These are phyloP conservation scores for Bubalus kerabau DNA, from an alignment of 2,113 vertebrate genomes.

Conservation along the genomic window DNA sequence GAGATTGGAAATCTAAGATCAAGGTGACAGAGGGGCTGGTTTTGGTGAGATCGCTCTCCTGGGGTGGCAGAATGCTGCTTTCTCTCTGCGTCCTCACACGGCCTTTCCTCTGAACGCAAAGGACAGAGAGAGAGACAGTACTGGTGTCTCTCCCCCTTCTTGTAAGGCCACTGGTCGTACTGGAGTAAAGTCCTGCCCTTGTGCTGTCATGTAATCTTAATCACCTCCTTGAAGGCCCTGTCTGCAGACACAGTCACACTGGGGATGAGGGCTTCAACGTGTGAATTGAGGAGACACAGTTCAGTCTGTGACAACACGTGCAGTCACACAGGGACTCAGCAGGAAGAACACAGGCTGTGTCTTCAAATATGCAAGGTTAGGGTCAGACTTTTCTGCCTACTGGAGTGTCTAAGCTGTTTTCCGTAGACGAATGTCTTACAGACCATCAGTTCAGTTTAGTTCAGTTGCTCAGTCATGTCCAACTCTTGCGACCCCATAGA, in stretches of 20 bases:
- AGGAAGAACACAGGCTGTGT: not conserved
- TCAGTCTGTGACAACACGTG: not conserved
- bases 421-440: not conserved
- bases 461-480: fast-evolving
- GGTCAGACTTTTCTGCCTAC: not conserved
- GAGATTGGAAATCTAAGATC: not conserved
- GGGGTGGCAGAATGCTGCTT: not conserved
- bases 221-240: not conserved
- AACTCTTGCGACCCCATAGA: not conserved
- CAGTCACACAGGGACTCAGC: not conserved
- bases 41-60: not conserved
- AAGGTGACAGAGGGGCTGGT: not conserved
- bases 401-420: not conserved
- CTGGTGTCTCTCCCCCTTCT: not conserved
- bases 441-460: not conserved
- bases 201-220: not conserved
- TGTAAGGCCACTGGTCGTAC: not conserved
- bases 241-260: not conserved
- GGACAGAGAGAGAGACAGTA: not conserved
- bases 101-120: not conserved
- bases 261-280: not conserved
- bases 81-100: not conserved
- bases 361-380: not conserved
- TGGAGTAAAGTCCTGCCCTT: not conserved
- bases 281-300: not conserved